Evolutionary conservation across 1,140 invertebrate species (phyloP), one percentile per base, ranked within the genome.

Genomic region (Sminthurides bifidus): DNA sequence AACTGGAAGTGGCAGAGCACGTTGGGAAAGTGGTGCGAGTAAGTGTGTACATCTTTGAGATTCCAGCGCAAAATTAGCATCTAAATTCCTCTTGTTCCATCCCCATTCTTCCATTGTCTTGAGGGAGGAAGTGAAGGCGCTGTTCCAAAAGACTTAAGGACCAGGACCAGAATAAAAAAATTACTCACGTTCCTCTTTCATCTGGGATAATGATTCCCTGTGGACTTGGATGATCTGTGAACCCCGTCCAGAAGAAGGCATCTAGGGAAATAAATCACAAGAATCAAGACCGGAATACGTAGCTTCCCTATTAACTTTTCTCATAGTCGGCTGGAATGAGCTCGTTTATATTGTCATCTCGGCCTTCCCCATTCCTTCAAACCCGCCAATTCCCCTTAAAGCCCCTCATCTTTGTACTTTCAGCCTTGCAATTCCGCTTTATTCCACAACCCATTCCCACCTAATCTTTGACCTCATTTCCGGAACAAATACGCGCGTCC

Each of bases 211-310:
- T 78, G 61, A 81, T 76, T 15, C 85, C 87, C 38, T 65, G 61
- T 29, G 72, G 73, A 43, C 79, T 59, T 0, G 81, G 77, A 23
- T 72, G 68, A 65, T 80, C 79, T 2, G 78, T 78, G 49, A 75
- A 81, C 38, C 87, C 87, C 52, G 82, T 86, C 72, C 87, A 92
- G 73, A 90, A 90, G 68, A 83, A 91, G 3, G 87, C 87, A 56
- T 86, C 88, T 89, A 60, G 26, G 54, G 52, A 41, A 27, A 43
- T 19, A 43, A 10, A 21, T 10, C 8, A 43, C 8, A 8, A 8
- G 19, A 15, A 43, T 8, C 21, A 10, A 15, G 21, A 43, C 41
- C n/a, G n/a, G n/a, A n/a, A n/a, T 43, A 43, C 12, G 12, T 12
- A 8, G 19, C 8, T 15, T 8, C 6, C 21, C 17, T 6, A 43